Evolutionary conservation across 2,888 invertebrate species (phyloP).

Genomic region (Nesidiocoris tenuis): DNA sequence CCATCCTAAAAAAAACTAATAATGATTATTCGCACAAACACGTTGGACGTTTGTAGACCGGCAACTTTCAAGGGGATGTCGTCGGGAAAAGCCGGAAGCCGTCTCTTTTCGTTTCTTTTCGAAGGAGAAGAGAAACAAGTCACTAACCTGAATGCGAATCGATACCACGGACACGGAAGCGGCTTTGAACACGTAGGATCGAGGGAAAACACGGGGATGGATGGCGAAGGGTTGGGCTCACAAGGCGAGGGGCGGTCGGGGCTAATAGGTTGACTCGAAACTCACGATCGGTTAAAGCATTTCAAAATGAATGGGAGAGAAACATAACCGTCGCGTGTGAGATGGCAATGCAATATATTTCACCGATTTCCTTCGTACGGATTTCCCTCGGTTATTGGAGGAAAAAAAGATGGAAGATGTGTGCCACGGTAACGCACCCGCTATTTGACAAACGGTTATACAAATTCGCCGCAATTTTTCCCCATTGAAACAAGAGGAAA

Average conservation of each 20-base stretch:
- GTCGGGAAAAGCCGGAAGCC: not conserved
- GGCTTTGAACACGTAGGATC: too few relatives aligned
- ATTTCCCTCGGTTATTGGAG: not conserved
- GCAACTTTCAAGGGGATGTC: not conserved
- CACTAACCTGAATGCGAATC: not conserved
- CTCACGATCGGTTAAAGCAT: slow-evolving; percentile 6
- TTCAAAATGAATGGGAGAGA: slow-evolving; percentile 3
- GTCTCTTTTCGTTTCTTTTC: not conserved
- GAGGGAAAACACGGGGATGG: not conserved
- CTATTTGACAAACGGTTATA: not conserved
- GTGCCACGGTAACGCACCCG: not conserved
- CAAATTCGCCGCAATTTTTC: not conserved
- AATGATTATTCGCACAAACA: too few relatives aligned
- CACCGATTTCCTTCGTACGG: not conserved
- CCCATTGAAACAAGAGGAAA: not conserved
- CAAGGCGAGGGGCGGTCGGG: too few relatives aligned
- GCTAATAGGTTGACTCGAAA: slow-evolving; percentile 1
- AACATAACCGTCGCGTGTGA: slow-evolving; percentile 12
- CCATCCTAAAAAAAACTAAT: too few relatives aligned
- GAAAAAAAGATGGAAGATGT: not conserved
- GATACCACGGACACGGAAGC: not conserved
- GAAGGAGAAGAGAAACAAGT: not conserved
- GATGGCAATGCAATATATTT: slow-evolving; percentile 1
- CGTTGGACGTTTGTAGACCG: too few relatives aligned
- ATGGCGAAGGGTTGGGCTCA: not conserved